These are phyloP conservation scores for Neopelma chrysocephalum DNA, from an alignment of 2,797 vertebrate genomes.

Conservation along the genomic window DNA sequence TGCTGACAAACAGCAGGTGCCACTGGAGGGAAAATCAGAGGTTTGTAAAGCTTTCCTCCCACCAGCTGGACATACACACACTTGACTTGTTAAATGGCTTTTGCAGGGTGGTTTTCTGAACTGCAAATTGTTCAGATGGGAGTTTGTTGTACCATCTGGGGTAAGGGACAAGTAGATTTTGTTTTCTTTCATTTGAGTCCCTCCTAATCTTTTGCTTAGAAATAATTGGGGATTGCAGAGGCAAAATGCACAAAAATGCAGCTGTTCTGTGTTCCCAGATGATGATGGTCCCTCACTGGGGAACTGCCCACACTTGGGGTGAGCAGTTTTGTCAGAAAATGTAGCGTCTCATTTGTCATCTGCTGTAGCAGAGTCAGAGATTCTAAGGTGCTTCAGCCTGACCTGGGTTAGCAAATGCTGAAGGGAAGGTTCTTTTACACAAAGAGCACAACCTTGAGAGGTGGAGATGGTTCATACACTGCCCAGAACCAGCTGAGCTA, in stretches of 20 bases:
- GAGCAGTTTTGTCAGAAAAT: neutral
- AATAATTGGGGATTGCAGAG: neutral
- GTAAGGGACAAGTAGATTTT: neutral
- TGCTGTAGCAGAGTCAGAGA: neutral
- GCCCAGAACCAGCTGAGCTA: neutral
- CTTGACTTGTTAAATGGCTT: neutral
- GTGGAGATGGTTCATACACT: fast-evolving
- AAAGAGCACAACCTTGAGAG: neutral
- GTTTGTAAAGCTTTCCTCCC: neutral
- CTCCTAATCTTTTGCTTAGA: neutral
- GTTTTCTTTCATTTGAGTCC: neutral
- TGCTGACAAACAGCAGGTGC: neutral
- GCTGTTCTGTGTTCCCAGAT: neutral
- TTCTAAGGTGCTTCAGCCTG: neutral
- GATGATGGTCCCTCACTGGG: neutral
- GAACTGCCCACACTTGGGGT: neutral
- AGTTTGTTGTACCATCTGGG: neutral
- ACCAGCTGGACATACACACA: neutral
- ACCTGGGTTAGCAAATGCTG: neutral
- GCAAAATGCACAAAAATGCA: neutral
- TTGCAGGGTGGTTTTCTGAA: neutral
- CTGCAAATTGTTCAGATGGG: neutral
- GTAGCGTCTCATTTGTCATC: neutral
- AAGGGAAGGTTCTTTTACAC: neutral
- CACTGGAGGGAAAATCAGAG: neutral